Percentiles rank a stretch among this genome's conserved stretches.
These are phyloP conservation scores for Hepsetus odoe DNA, from an alignment of 2,113 vertebrate species.

Conservation along the genomic window DNA sequence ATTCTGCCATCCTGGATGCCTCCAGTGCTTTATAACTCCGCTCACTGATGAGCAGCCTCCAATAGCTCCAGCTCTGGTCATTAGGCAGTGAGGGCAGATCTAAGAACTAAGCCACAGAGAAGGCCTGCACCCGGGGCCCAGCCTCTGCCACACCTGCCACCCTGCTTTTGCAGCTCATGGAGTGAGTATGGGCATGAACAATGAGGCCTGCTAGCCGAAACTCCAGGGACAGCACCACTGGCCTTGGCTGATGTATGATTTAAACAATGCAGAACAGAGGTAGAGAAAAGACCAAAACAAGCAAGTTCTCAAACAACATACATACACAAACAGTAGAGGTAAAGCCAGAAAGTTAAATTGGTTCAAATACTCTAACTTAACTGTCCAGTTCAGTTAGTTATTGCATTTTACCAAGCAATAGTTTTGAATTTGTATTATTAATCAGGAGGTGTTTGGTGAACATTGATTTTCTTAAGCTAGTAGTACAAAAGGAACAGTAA, in stretches of 20 bases:
- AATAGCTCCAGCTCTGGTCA: slow-evolving; percentile 38
- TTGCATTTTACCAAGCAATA: not conserved
- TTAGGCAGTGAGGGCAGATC: slow-evolving; percentile 53
- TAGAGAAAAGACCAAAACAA: slow-evolving; percentile 21
- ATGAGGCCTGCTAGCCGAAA: slow-evolving; percentile 66
- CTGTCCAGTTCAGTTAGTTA: not conserved
- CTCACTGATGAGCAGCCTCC: slow-evolving; percentile 70
- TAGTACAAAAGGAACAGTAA: too few species aligned
- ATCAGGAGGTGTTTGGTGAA: not conserved
- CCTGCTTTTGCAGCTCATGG: slow-evolving; percentile 57
- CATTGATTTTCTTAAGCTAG: not conserved
- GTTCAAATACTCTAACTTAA: not conserved
- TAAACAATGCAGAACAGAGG: slow-evolving; percentile 65
- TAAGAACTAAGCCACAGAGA: slow-evolving; percentile 64
- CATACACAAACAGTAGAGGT: not conserved
- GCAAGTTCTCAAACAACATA: slow-evolving; percentile 2
- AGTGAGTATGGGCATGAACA: slow-evolving; percentile 66
- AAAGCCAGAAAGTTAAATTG: not conserved
- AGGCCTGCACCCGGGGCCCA: slow-evolving; percentile 54
- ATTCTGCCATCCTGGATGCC: slow-evolving; percentile 75
- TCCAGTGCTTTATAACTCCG: slow-evolving; percentile 77
- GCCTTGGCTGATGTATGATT: slow-evolving; percentile 67
- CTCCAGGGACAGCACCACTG: slow-evolving; percentile 68
- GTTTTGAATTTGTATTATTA: not conserved
- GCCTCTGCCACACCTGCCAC: slow-evolving; percentile 74